Conservation (phyloP, 2,113 vertebrate genomes). For the Gymnarchus niloticus region DNA sequence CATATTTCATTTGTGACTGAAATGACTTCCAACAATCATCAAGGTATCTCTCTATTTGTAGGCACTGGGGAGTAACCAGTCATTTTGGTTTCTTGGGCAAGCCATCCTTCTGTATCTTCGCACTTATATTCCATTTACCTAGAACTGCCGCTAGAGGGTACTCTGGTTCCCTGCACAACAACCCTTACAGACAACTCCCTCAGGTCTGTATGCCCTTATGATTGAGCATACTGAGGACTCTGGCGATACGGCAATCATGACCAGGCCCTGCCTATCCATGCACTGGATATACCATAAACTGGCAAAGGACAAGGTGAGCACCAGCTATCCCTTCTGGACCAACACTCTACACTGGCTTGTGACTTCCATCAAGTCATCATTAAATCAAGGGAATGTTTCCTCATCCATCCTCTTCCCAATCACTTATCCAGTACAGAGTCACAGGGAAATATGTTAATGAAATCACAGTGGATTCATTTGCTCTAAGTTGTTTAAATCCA, state of each 20-base stretch:
- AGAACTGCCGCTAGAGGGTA: constrained; percentile 45
- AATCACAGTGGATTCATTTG: not conserved
- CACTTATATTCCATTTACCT: constrained; percentile 49
- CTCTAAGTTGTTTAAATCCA: not conserved
- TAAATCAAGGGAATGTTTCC: not conserved
- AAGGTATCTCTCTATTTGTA: not conserved
- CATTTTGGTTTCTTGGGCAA: not conserved
- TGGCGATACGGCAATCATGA: constrained; percentile 37
- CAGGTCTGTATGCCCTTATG: constrained; percentile 23
- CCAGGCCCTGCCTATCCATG: constrained; percentile 19
- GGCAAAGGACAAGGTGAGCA: constrained; percentile 34
- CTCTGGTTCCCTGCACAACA: constrained; percentile 44
- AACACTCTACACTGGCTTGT: not conserved
- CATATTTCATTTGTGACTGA: not conserved
- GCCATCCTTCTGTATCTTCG: no score
- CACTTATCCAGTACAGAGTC: not conserved
- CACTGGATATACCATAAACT: constrained; percentile 27
- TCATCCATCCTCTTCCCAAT: not conserved
- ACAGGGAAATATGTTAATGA: not conserved
- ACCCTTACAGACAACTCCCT: constrained; percentile 32
- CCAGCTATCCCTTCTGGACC: not conserved
- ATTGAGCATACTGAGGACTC: constrained; percentile 41
- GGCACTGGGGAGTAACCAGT: not conserved
- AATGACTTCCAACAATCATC: not conserved
- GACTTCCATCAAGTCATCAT: not conserved